These are phyloP conservation scores for Tanytarsus gracilentus DNA, from an alignment of 2,888 invertebrate genomes.

Conservation along the genomic window DNA sequence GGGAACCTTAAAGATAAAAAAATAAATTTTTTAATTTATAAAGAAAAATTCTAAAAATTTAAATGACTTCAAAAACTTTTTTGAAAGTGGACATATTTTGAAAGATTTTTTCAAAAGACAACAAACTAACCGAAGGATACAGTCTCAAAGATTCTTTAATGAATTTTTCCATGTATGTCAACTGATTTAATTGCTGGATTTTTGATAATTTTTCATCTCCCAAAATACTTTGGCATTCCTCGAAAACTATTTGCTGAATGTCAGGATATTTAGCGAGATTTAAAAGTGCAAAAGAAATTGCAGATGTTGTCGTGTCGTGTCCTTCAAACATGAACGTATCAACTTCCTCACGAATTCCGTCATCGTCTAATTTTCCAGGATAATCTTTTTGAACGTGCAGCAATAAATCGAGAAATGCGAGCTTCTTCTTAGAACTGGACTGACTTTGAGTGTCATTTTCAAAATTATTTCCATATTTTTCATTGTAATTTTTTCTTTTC, in stretches of 20 bases:
- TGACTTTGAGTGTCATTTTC: neutral
- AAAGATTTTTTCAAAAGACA: no score
- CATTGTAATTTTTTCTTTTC: conserved; percentile 38
- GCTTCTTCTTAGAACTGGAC: conserved; percentile 50
- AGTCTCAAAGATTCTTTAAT: conserved; percentile 28
- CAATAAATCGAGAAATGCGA: conserved; percentile 59
- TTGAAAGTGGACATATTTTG: no score
- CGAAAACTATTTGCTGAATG: conserved; percentile 35
- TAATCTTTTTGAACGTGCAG: conserved; percentile 52
- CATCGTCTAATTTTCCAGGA: conserved; percentile 49
- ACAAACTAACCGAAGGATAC: conserved; percentile 7
- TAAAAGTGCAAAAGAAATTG: conserved; percentile 36
- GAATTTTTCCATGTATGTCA: conserved; percentile 25
- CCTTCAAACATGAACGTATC: conserved; percentile 64
- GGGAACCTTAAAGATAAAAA: conserved; percentile 7
- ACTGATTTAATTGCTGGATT: neutral
- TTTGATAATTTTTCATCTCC: conserved; percentile 34
- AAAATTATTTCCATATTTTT: conserved; percentile 31
- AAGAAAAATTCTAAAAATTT: no score
- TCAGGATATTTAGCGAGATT: conserved; percentile 35
- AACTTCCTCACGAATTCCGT: conserved; percentile 58
- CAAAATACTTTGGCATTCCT: conserved; percentile 40
- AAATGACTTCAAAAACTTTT: no score
- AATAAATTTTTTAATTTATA: neutral
- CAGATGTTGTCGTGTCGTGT: conserved; percentile 37